Evolutionary conservation across 2,113 vertebrate species (phyloP).

Genomic region (Saguinus imperator): DNA sequence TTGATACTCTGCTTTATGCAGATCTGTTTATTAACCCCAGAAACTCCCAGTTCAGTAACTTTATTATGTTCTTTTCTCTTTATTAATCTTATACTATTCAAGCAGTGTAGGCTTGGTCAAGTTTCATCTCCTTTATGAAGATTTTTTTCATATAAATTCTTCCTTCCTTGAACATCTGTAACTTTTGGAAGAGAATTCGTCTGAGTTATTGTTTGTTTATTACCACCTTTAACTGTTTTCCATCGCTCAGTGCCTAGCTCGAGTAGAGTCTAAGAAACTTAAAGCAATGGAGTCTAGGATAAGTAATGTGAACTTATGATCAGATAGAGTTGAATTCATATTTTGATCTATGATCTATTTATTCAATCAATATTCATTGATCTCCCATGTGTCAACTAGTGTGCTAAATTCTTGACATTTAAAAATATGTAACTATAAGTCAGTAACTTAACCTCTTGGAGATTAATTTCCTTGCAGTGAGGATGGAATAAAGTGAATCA

Average conservation of each 20-base stretch:
- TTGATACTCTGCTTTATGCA: not conserved
- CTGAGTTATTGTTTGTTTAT: not conserved
- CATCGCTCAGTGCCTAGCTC: not conserved
- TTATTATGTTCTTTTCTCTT: not conserved
- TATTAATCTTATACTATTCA: not conserved
- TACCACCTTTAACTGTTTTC: not conserved
- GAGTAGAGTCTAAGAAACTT: not conserved
- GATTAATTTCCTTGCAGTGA: not conserved
- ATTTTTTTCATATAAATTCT: not conserved
- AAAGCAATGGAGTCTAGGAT: not conserved
- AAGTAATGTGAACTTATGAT: not conserved
- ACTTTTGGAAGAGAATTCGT: not conserved
- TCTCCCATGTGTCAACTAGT: not conserved
- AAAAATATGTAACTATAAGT: not conserved
- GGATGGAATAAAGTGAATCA: not conserved
- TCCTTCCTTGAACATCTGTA: not conserved
- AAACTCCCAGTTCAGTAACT: not conserved
- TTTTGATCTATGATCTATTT: not conserved
- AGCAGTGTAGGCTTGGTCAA: not conserved
- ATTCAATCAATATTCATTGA: not conserved
- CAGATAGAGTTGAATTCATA: not conserved
- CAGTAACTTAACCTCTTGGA: not conserved
- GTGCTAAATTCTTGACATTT: not conserved
- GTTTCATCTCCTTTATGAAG: not conserved
- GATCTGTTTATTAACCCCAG: not conserved